phyloP scores from a whole-genome alignment of 2,888 invertebrate genomes.

The Ectemnius lituratus region DNA sequence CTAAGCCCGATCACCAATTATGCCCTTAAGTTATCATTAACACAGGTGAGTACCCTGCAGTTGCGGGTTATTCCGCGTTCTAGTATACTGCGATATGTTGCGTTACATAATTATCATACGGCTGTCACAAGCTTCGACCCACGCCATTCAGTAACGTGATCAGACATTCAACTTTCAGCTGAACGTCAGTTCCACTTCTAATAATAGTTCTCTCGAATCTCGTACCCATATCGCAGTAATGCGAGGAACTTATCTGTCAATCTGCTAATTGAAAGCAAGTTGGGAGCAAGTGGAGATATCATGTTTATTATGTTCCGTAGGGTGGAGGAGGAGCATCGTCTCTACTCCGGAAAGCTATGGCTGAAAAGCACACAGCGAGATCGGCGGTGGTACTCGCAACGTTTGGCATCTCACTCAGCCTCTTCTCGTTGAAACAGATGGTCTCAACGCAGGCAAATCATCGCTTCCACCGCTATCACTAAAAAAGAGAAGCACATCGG shows the following conservation, averaged over 20 bases:
- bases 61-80: not conserved
- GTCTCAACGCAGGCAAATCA: slow-evolving; percentile 63
- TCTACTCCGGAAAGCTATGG: slow-evolving; percentile 56
- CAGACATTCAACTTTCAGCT: slow-evolving; percentile 23
- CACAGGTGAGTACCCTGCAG: slow-evolving; percentile 61
- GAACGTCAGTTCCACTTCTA: too few relatives aligned
- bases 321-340: slow-evolving; percentile 13
- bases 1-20: slow-evolving; percentile 64
- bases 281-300: too few relatives aligned
- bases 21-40: slow-evolving; percentile 68
- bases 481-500: slow-evolving; percentile 8
- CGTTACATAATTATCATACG: not conserved
- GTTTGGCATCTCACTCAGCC: slow-evolving; percentile 70
- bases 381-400: slow-evolving; percentile 71
- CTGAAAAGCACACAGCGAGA: slow-evolving; percentile 63
- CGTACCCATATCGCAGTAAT: too few relatives aligned
- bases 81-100: not conserved
- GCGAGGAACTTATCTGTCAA: too few relatives aligned
- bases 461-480: slow-evolving; percentile 53
- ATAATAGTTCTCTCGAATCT: too few relatives aligned
- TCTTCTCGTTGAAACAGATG: slow-evolving; percentile 74
- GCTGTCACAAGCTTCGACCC: not conserved
- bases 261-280: too few relatives aligned
- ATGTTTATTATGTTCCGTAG: too few relatives aligned
- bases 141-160: not conserved